Evolutionary conservation across 2,113 vertebrate genomes (phyloP), one percentile per base, ranked within the genome.

Genomic region (Pangasianodon hypophthalmus): DNA sequence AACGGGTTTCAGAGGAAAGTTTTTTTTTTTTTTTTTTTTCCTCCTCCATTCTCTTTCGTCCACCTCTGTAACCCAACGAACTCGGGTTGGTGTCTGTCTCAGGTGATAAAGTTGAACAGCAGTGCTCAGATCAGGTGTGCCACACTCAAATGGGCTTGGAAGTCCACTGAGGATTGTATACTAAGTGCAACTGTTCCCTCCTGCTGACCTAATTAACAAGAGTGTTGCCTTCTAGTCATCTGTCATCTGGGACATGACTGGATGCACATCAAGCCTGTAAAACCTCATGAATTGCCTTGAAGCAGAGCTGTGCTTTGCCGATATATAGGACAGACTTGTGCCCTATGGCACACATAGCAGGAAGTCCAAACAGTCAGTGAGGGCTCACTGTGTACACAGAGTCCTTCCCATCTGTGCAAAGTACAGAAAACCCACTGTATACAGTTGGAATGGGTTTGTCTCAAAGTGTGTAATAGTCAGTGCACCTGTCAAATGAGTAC

Each of bases 211-310:
- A 89, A 77, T 88, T 92, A 90, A 77, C 50, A 88, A 90, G 77
- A 88, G 87, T 89, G 77, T 88, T 87, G 90, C 88, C 77, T 87
- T 82, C 87, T 60, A 88, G 92, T 37, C 37, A 37, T 37, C 37
- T 91, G 92, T 94, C 71, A 80, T 93, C 94, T 94, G 95, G 95
- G 94, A 94, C 92, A 92, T 90, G 94, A 95, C 96, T 95, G 95
- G 96, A 95, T 94, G 93, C 92, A 88, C 91, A 92, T 48, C 91
- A 90, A 93, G 92, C 92, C 93, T 92, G 92, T 84, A 92, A 92
- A 93, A 93, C 94, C 94, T 95, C 58, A 92, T 75, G 81, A 32
- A 62, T 69, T 88, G 90, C 92, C 93, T 92, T 92, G 91, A 93
- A 94, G 89, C 92, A 91, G 92, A 83, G 91, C 92, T 92, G 92